These are phyloP conservation scores for Jacana jacana DNA, from an alignment of 2,113 vertebrate genomes.

Conservation along the genomic window DNA sequence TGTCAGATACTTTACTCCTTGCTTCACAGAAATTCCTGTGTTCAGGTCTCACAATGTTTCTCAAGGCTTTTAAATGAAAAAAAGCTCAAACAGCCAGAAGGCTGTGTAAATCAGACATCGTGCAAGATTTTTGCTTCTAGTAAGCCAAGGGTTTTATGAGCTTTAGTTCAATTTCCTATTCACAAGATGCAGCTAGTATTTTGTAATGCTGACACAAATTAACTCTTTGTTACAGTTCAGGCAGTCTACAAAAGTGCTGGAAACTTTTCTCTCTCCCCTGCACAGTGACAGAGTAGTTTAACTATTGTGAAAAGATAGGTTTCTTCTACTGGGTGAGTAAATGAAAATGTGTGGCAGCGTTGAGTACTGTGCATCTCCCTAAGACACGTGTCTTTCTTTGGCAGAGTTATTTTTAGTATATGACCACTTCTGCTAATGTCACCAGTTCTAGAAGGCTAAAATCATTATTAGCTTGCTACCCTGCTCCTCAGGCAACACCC, in stretches of 20 bases:
- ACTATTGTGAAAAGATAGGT: neutral
- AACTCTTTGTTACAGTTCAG: neutral
- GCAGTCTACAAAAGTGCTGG: neutral
- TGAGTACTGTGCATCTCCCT: neutral
- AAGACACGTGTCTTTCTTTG: neutral
- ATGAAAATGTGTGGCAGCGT: neutral
- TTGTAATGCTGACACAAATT: neutral
- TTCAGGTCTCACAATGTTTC: neutral
- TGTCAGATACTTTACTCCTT: neutral
- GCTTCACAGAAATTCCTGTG: neutral
- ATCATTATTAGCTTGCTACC: neutral
- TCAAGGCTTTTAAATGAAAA: neutral
- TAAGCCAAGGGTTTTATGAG: neutral
- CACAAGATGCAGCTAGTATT: neutral
- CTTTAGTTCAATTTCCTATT: neutral
- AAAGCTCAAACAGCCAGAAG: neutral
- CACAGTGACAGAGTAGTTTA: accelerated
- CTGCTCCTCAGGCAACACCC: neutral
- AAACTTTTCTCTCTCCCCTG: neutral
- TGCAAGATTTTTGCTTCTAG: neutral
- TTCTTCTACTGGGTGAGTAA: neutral
- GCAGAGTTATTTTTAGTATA: neutral
- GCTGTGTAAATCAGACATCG: neutral
- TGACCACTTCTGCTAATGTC: neutral
- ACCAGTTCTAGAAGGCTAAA: neutral